Evolutionary conservation across 2,113 vertebrate genomes (phyloP), one percentile per base, ranked within the genome.

Genomic region (Plestiodon gilberti): DNA sequence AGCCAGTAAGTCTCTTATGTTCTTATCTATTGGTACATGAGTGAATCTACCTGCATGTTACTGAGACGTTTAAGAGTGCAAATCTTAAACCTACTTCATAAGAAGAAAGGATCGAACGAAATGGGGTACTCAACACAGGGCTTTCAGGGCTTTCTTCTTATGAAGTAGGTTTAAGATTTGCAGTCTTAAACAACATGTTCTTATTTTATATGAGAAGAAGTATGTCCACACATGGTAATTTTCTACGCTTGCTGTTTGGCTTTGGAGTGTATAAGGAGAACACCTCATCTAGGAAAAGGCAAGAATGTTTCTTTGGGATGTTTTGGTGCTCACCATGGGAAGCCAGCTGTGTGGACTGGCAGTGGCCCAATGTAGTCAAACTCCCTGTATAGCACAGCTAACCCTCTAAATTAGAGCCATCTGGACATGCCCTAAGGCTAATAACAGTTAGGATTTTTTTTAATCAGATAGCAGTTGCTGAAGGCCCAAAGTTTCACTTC

Each of bases 401-500:
- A 1, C 23, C 23, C 14, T 13, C 64, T 82, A 69, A 82, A 69
- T 48, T 30, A 82, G 61, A 80, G 40, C 43, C 43, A 69, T 7
- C 40, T 69, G 80, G 28, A 52, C 30, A 33, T 55, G 64, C 8
- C 28, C 65, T 1, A 33, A 70, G 30, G 64, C n/a, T 55, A 33
- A 81, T 69, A 81, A 65, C 25, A 81, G 40, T 43, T 65, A 65
- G 59, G 35, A 38, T 9, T 35, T 57, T 33, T 18, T 78, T 79
- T 81, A 5, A 2, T 67, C 52, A 91, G 85, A 64, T 0, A 87
- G 83, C 91, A 90, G 76, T 92, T 93, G 59, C 38, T 83, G 40
- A 86, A 92, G 90, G 88, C 89, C 83, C 78, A 10, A 87, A 86
- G 88, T 89, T n/a, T 0, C 70, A 77, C 81, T 87, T 91, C 79